A percentile compares a stretch with the other conserved stretches of the same genome.
Conservation (phyloP, 2,113 vertebrate genomes). For the Phaetusa simplex region DNA sequence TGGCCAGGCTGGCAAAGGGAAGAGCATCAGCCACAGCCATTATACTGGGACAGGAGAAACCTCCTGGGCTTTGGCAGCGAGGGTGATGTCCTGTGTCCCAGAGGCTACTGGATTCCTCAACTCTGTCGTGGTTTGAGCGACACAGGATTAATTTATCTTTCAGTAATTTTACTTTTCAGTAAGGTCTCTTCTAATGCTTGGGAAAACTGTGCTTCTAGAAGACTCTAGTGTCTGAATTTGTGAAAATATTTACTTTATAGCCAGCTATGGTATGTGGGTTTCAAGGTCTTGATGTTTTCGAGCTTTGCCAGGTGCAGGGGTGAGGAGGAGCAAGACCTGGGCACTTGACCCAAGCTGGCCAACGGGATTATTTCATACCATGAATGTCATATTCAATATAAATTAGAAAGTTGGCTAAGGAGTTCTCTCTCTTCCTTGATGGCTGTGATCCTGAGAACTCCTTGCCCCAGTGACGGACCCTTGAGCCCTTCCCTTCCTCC, state of each 20-base stretch:
- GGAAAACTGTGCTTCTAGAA: neutral
- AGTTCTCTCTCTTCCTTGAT: neutral
- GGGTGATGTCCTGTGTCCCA: neutral
- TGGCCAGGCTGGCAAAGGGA: neutral
- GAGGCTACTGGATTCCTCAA: neutral
- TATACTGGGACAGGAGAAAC: neutral
- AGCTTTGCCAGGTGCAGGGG: neutral
- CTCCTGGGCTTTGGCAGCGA: neutral
- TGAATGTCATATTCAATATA: neutral
- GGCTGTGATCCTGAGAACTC: neutral
- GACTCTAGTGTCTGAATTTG: neutral
- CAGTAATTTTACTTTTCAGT: neutral
- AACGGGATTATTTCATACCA: neutral
- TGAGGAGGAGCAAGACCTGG: neutral
- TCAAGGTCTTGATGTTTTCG: neutral
- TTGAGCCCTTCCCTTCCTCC: neutral
- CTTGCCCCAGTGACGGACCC: neutral
- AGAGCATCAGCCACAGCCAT: neutral
- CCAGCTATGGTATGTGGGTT: neutral
- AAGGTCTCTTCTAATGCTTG: neutral
- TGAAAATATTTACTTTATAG: neutral
- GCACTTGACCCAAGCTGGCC: neutral
- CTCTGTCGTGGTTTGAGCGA: neutral
- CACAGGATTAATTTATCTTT: neutral
- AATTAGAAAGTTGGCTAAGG: neutral